Conservation (phyloP, 2,797 vertebrate species). For the Spheniscus humboldti region DNA sequence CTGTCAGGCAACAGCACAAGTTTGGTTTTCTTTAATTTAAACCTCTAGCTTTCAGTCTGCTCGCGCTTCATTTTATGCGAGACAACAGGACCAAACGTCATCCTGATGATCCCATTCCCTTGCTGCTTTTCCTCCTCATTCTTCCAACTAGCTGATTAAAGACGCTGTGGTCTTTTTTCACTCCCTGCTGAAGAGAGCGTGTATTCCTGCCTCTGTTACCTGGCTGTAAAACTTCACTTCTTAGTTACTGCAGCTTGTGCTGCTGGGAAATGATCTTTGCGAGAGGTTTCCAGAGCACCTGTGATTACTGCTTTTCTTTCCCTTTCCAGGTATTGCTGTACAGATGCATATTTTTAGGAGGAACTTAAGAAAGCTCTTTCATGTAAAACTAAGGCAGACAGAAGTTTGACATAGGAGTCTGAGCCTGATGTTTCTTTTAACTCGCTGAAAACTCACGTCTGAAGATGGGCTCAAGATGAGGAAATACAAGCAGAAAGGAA, state of each 20-base stretch:
- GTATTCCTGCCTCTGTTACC: neutral
- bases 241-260: neutral
- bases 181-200: neutral
- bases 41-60: neutral
- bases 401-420: neutral
- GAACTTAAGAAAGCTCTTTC: slow-evolving; percentile 32
- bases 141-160: neutral
- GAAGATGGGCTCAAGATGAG: neutral
- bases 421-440: neutral
- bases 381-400: slow-evolving; percentile 14
- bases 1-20: neutral
- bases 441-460: neutral
- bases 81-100: neutral
- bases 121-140: neutral
- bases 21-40: neutral
- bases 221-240: neutral
- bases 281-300: neutral
- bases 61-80: neutral
- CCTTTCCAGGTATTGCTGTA: neutral
- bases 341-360: neutral
- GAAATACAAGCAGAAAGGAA: neutral
- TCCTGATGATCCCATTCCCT: neutral
- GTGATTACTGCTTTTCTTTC: neutral
- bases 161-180: neutral
- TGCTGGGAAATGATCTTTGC: neutral